A percentile compares a stretch with the other conserved stretches of the same genome.
phyloP scores from a whole-genome alignment of 2,797 vertebrate genomes.

The Knipowitschia caucasica region DNA sequence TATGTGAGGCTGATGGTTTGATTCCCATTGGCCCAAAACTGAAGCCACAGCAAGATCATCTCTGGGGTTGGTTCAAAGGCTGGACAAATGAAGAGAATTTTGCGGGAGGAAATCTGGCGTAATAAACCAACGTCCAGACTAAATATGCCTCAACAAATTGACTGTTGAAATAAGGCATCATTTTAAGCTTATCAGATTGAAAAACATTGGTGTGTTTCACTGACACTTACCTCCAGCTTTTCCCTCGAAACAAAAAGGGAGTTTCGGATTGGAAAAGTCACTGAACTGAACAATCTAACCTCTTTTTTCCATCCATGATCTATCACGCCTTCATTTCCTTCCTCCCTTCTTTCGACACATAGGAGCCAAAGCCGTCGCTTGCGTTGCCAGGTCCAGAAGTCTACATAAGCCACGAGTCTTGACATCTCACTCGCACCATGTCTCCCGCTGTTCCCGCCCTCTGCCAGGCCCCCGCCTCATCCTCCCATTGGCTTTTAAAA shows the following conservation, averaged over 20 bases:
- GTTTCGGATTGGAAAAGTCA: background rate
- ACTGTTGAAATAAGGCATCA: background rate
- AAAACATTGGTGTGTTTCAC: background rate
- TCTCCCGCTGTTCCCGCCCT: slow-evolving; percentile 33
- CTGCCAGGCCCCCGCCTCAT: slow-evolving; percentile 38
- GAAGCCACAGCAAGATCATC: background rate
- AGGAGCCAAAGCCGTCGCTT: slow-evolving; percentile 39
- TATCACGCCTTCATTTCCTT: slow-evolving; percentile 26
- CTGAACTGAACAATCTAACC: slow-evolving; percentile 40
- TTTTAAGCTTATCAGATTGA: background rate
- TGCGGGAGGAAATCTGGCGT: background rate
- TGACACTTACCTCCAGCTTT: background rate
- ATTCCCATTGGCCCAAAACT: background rate
- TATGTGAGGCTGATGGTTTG: background rate
- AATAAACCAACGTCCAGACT: background rate
- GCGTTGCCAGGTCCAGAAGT: slow-evolving; percentile 54
- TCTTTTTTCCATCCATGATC: slow-evolving; percentile 32
- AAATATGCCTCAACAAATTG: background rate
- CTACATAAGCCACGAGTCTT: slow-evolving; percentile 49
- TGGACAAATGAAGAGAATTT: background rate
- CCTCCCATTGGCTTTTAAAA: slow-evolving; percentile 44
- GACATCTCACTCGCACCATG: slow-evolving; percentile 49
- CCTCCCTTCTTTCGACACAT: slow-evolving; percentile 25
- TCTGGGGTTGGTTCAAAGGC: background rate
- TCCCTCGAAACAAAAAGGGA: background rate